Conservation (phyloP, 2,888 invertebrate species). For the Aphrophora alni region DNA sequence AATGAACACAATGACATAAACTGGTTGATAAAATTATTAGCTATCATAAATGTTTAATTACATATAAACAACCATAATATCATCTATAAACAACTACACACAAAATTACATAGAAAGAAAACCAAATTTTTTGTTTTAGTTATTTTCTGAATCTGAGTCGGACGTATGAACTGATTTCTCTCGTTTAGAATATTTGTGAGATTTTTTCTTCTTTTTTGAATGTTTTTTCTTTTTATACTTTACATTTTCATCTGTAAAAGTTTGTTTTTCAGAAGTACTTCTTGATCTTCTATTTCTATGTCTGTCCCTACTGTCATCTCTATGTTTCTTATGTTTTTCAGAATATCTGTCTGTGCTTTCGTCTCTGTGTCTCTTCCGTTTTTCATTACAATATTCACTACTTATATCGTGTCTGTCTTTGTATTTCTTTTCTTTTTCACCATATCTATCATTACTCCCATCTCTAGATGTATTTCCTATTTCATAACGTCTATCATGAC, state of each 20-base stretch:
- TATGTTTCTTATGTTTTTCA: not conserved
- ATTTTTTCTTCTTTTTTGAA: conserved; percentile 28
- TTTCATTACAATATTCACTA: not conserved
- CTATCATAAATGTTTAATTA: too few species aligned
- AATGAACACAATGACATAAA: too few species aligned
- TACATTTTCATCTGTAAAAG: not conserved
- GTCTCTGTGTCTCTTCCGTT: not conserved
- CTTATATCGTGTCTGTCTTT: not conserved
- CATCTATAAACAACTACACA: too few species aligned
- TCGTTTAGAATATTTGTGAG: not conserved
- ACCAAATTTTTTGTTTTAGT: not conserved
- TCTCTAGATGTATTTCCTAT: not conserved
- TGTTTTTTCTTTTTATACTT: conserved; percentile 25
- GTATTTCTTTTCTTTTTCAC: not conserved
- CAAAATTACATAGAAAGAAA: too few species aligned
- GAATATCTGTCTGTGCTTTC: not conserved
- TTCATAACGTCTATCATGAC: not conserved
- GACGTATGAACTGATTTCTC: not conserved
- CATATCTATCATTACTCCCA: not conserved
- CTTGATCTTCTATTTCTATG: not conserved
- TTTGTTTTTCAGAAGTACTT: not conserved
- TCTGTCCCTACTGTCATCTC: not conserved
- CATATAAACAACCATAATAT: too few species aligned
- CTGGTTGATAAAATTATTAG: too few species aligned
- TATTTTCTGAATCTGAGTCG: not conserved